A percentile compares a stretch with the other conserved stretches of the same genome.
phyloP scores from a whole-genome alignment of 1,140 invertebrate genomes.

The Drosophila ercepeae region DNA sequence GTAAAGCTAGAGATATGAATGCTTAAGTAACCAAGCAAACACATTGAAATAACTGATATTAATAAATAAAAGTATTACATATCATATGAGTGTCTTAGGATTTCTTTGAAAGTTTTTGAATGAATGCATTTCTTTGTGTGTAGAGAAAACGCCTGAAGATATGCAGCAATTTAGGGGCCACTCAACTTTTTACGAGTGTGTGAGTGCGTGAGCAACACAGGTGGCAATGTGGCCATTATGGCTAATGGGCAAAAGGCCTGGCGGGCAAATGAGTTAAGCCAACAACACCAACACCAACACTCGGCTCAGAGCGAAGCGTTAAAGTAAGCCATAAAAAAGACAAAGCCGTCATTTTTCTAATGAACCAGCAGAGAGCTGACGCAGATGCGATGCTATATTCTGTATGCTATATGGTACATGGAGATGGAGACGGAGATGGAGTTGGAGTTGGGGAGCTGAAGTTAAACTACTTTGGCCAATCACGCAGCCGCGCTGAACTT shows the following conservation, averaged over 20 bases:
- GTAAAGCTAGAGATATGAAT: not conserved
- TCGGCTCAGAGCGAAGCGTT: slow-evolving; percentile 62
- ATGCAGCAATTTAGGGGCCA: slow-evolving; percentile 51
- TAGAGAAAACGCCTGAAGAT: slow-evolving; percentile 52
- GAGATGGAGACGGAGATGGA: not conserved
- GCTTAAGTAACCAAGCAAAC: too few species aligned
- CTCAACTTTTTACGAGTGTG: slow-evolving; percentile 6
- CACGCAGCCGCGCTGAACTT: slow-evolving; percentile 82
- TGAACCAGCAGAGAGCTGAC: slow-evolving; percentile 63
- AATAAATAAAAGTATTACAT: too few species aligned
- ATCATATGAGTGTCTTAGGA: too few species aligned
- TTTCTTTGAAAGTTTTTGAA: not conserved
- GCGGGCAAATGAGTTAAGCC: slow-evolving; percentile 77
- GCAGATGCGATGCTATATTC: slow-evolving; percentile 4
- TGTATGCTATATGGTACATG: not conserved
- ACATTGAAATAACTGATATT: too few species aligned
- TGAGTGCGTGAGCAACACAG: slow-evolving; percentile 63
- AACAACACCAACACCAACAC: slow-evolving; percentile 64
- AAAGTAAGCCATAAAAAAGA: slow-evolving; percentile 82
- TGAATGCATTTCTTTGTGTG: not conserved
- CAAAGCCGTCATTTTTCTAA: slow-evolving; percentile 82
- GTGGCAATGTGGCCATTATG: slow-evolving; percentile 80
- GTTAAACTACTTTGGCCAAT: slow-evolving; percentile 81
- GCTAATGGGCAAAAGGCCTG: slow-evolving; percentile 73
- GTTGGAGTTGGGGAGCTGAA: slow-evolving; percentile 20